Evolutionary conservation across 2,888 invertebrate genomes (phyloP).

Genomic region (Dryadula phaetusa): DNA sequence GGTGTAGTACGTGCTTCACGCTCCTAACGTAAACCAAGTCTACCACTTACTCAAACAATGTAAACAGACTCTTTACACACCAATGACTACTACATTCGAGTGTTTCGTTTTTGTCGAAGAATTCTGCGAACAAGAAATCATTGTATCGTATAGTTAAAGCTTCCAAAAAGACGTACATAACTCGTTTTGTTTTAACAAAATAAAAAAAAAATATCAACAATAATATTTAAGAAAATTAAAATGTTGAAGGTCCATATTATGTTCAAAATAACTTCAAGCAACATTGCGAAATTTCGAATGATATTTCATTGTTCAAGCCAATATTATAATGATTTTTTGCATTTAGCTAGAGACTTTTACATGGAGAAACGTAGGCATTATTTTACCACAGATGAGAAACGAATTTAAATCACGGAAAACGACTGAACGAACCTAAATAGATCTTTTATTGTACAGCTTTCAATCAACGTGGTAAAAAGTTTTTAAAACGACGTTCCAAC

Average conservation of each 20-base stretch:
- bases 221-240: not conserved
- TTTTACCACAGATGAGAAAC: not conserved
- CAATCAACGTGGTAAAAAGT: conserved; percentile 12
- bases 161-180: not conserved
- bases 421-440: not conserved
- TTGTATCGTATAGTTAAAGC: not conserved
- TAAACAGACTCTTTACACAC: conserved; percentile 23
- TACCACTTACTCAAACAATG: conserved; percentile 19
- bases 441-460: conserved; percentile 4
- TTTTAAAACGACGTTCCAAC: conserved; percentile 4
- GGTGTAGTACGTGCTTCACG: conserved; percentile 13
- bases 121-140: conserved; percentile 16
- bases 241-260: not conserved
- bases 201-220: not conserved
- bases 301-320: not conserved
- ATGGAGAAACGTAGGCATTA: not conserved
- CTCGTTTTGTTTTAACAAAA: not conserved
- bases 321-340: not conserved
- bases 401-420: conserved; percentile 7
- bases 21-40: conserved; percentile 16
- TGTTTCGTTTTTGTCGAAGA: conserved; percentile 16
- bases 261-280: not conserved
- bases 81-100: conserved; percentile 22
- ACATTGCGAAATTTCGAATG: too few species aligned
- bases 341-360: not conserved